Percentiles rank a stretch among this genome's conserved stretches.
Conservation (phyloP, 2,113 vertebrate species). For the Colistium nudipinnis region DNA sequence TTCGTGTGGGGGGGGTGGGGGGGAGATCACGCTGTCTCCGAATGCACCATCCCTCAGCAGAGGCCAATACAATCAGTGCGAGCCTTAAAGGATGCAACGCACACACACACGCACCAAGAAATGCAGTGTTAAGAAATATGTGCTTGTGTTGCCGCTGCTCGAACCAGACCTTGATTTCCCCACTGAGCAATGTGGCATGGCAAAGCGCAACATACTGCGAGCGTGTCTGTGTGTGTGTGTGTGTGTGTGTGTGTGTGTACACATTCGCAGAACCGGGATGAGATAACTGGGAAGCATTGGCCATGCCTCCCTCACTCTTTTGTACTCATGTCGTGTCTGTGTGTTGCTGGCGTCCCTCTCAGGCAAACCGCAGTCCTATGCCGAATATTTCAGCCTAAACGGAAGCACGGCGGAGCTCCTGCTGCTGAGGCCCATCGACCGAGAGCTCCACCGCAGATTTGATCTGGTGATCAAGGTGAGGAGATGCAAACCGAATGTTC, state of each 20-base stretch:
- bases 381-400: constrained; percentile 91
- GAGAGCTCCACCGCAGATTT: constrained; percentile 92
- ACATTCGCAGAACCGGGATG: constrained; percentile 59
- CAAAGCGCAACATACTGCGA: constrained; percentile 23
- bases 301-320: constrained; percentile 2
- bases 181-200: constrained; percentile 49
- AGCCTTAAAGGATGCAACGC: constrained; percentile 24
- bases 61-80: constrained; percentile 29
- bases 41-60: background rate
- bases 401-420: constrained; percentile 88
- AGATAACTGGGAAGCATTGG: constrained; percentile 54
- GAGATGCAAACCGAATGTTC: constrained; percentile 6
- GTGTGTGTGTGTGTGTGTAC: constrained; percentile 15
- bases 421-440: constrained; percentile 90
- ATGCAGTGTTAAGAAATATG: constrained; percentile 30
- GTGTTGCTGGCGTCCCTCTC: constrained; percentile 24
- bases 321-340: constrained; percentile 4
- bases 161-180: constrained; percentile 62
- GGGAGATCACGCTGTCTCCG: background rate
- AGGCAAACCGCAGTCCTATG: constrained; percentile 93
- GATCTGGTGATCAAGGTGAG: constrained; percentile 99
- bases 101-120: constrained; percentile 18
- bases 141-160: constrained; percentile 23
- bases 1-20: background rate
- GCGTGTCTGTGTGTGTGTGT: constrained; percentile 20